Percentiles rank a stretch among this genome's conserved stretches.
These are phyloP conservation scores for Penaeus monodon DNA, from an alignment of 2,888 invertebrate species.

Conservation along the genomic window DNA sequence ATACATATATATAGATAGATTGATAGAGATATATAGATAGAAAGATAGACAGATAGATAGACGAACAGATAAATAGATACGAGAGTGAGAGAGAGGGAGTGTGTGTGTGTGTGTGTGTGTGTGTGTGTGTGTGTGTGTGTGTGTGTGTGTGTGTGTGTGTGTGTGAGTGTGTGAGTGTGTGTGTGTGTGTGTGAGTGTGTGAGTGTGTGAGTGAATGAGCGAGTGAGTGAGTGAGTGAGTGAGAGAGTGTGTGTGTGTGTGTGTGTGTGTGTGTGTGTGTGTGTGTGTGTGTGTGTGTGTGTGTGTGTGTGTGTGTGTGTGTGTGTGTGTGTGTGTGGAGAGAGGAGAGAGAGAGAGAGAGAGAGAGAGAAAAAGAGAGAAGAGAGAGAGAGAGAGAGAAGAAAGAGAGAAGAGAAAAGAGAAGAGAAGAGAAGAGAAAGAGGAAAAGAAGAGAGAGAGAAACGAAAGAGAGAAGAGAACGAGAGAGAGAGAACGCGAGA, in stretches of 20 bases:
- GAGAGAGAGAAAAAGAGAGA: not conserved
- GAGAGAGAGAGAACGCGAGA: not conserved
- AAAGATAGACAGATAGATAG: too few species aligned
- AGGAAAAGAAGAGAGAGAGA: not conserved
- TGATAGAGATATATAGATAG: too few species aligned
- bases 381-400: not conserved
- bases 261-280: conserved; percentile 30
- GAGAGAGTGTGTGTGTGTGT: conserved; percentile 27
- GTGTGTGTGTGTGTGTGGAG: conserved; percentile 1
- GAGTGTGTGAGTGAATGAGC: conserved; percentile 10
- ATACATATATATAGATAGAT: too few species aligned
- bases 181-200: conserved; percentile 22
- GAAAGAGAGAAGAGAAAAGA: not conserved
- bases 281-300: conserved; percentile 26
- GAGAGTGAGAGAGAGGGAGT: too few species aligned
- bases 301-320: conserved; percentile 21
- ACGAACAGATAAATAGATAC: too few species aligned
- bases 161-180: conserved; percentile 15
- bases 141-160: conserved; percentile 31
- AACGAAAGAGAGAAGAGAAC: too few species aligned
- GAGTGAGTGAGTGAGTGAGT: conserved; percentile 23
- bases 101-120: conserved; percentile 25
- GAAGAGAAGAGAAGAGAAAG: not conserved
- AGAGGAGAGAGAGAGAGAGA: not conserved
- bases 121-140: conserved; percentile 35